A percentile compares a stretch with the other conserved stretches of the same genome.
These are phyloP conservation scores for Pheosia gnoma DNA, from an alignment of 2,888 invertebrate species.

Conservation along the genomic window DNA sequence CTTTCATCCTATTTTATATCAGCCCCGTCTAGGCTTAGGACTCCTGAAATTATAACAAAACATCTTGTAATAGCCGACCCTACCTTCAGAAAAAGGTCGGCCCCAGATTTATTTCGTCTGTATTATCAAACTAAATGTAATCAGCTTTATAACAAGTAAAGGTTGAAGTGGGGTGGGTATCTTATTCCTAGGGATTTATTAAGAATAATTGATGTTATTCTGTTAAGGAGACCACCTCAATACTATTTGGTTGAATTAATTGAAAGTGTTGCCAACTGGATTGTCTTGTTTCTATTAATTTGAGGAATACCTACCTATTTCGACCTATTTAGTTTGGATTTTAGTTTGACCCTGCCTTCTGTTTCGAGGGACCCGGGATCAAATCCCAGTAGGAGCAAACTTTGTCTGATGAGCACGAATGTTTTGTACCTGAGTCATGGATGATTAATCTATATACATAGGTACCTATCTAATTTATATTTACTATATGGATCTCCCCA, in stretches of 20 bases:
- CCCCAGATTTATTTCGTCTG: conserved; percentile 3
- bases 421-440: no score
- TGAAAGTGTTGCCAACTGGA: conserved; percentile 9
- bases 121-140: conserved; percentile 1
- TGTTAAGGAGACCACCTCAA: conserved; percentile 13
- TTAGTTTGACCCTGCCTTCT: no score
- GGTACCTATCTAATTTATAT: no score
- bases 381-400: no score
- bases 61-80: not conserved
- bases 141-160: conserved; percentile 7
- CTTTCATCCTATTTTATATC: not conserved
- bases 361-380: no score
- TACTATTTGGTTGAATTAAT: conserved; percentile 17
- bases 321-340: conserved; percentile 1
- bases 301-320: conserved; percentile 8
- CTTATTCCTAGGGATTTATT: conserved; percentile 20
- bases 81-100: not conserved
- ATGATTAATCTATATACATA: no score
- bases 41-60: not conserved
- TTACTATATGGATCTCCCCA: no score
- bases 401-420: no score
- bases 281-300: conserved; percentile 15
- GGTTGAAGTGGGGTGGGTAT: conserved; percentile 5
- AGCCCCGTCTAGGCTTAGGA: not conserved
- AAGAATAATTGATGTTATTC: conserved; percentile 15